Evolutionary conservation across 2,888 invertebrate species (phyloP).

Genomic region (Sphinx pinastri): DNA sequence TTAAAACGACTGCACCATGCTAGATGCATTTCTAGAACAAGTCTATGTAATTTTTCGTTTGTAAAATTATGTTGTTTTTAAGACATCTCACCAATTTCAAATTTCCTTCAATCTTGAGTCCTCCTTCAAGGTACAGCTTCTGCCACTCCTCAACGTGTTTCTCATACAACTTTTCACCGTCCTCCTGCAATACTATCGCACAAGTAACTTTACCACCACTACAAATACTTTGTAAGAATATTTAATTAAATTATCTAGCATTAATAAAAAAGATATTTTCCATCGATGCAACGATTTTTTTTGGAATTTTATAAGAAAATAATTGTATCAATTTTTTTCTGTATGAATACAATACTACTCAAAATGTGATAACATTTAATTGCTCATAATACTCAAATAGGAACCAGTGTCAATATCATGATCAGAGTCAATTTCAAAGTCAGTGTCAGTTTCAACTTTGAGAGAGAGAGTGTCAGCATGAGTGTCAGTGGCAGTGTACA

Average conservation of each 20-base stretch:
- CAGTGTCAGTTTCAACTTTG: too few species aligned
- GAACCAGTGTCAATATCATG: neutral
- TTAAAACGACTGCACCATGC: too few species aligned
- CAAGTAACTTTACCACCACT: constrained; percentile 51
- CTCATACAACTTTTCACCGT: constrained; percentile 68
- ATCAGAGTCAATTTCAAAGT: too few species aligned
- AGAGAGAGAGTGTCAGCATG: too few species aligned
- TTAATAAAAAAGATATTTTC: too few species aligned
- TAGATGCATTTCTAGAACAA: too few species aligned
- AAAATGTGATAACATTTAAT: neutral
- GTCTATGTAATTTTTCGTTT: too few species aligned
- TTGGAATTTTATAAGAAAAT: too few species aligned
- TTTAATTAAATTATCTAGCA: too few species aligned
- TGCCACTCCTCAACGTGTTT: constrained; percentile 80
- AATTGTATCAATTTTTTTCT: too few species aligned
- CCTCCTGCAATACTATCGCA: constrained; percentile 75
- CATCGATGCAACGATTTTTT: too few species aligned
- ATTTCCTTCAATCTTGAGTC: constrained; percentile 78
- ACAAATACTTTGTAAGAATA: neutral
- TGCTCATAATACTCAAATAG: neutral
- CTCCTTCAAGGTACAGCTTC: constrained; percentile 74
- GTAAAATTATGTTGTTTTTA: too few species aligned
- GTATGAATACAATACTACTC: neutral
- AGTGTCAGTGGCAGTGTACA: neutral
- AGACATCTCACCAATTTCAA: constrained; percentile 68